phyloP scores from a whole-genome alignment of 1,140 invertebrate genomes.

The Rhopalosiphum padi region DNA sequence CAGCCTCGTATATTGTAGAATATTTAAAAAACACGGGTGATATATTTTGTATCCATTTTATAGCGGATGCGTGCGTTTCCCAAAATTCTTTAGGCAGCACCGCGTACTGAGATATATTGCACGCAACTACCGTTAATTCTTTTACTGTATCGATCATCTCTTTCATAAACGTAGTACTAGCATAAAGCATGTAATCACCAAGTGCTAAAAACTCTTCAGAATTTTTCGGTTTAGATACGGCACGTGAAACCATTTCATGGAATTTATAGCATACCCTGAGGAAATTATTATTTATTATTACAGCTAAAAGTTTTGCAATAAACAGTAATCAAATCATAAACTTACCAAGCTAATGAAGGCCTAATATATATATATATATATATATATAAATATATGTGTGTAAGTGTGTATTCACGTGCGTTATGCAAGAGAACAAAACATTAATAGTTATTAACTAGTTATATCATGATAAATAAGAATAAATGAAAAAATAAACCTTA shows the following conservation, averaged over 20 bases:
- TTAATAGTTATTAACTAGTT: not conserved
- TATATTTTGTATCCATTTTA: constrained; percentile 77
- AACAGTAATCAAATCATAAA: constrained; percentile 17
- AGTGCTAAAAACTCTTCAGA: constrained; percentile 77
- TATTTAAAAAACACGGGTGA: constrained; percentile 76
- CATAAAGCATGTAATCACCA: constrained; percentile 72
- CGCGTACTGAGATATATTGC: constrained; percentile 74
- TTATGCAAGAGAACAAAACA: not conserved
- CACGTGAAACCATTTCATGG: constrained; percentile 63
- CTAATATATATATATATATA: not conserved
- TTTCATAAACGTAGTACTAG: constrained; percentile 70
- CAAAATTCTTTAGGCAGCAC: constrained; percentile 72
- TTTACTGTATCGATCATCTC: constrained; percentile 71
- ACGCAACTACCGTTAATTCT: constrained; percentile 70
- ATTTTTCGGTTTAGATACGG: constrained; percentile 71
- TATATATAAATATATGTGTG: not conserved
- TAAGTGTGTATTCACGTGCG: not conserved
- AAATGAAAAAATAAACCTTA: not conserved
- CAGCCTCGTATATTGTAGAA: constrained; percentile 72
- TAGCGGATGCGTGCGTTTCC: constrained; percentile 71
- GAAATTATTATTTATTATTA: constrained; percentile 30
- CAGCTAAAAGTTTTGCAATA: constrained; percentile 13
- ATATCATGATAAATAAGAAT: not conserved
- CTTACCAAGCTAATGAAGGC: constrained; percentile 50
- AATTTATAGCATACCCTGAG: constrained; percentile 59